Evolutionary conservation across 1,140 invertebrate species (phyloP).

Genomic region (Holotrichia oblita): DNA sequence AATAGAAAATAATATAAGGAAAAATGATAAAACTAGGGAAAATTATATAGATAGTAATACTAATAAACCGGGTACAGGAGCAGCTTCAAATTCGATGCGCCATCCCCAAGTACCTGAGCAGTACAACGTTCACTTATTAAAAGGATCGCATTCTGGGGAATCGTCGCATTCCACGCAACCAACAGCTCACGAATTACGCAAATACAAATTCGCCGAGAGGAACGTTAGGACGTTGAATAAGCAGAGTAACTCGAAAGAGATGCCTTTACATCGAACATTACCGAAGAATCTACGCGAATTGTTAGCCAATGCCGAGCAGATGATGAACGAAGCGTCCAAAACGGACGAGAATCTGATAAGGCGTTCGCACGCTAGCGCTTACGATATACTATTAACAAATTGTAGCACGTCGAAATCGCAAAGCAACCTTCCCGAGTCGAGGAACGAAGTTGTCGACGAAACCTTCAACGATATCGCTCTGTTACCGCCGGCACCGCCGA

Average conservation of each 20-base stretch:
- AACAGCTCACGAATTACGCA: neutral
- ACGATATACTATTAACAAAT: conserved; percentile 24
- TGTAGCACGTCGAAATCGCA: conserved; percentile 36
- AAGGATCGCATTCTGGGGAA: neutral
- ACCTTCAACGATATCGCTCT: neutral
- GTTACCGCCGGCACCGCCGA: conserved; percentile 34
- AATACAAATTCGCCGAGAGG: conserved; percentile 29
- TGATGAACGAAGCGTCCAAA: conserved; percentile 37
- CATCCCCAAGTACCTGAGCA: conserved; percentile 15
- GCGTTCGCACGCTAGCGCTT: conserved; percentile 17
- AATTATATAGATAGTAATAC: neutral
- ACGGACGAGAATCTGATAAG: conserved; percentile 26
- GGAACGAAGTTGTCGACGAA: conserved; percentile 1
- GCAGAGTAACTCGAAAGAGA: conserved; percentile 34
- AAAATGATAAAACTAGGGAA: conserved; percentile 37
- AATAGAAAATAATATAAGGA: neutral
- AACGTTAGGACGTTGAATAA: neutral
- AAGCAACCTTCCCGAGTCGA: neutral
- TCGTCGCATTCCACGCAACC: neutral
- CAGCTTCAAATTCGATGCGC: neutral
- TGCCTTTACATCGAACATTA: conserved; percentile 50
- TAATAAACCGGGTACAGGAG: neutral
- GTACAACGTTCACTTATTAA: neutral
- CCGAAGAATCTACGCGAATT: conserved; percentile 53
- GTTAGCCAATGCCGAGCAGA: neutral